Evolutionary conservation across 2,888 invertebrate genomes (phyloP), one percentile per base, ranked within the genome.

Genomic region (Cosmia trapezina): DNA sequence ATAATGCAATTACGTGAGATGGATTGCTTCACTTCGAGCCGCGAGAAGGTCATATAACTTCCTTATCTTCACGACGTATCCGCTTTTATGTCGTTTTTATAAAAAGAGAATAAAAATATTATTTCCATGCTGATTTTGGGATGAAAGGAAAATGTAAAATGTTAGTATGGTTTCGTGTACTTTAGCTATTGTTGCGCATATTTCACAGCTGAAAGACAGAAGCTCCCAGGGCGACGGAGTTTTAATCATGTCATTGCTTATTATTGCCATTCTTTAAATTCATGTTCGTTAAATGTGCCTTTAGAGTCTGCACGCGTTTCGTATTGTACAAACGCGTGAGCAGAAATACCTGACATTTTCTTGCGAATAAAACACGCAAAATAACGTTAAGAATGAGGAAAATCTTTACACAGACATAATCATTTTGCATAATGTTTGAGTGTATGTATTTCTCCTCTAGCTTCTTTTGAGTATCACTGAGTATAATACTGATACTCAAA

Each of bases 1-100:
- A 92, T 93, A 93, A 93, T 92, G 93, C 92, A 93, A 93, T 93
- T 93, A 93, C 92, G 88, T 86, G 91, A 91, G 92, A 93, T 92
- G 91, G 93, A 93, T 93, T 91, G 92, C 90, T 86, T 79, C 87
- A 88, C 89, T 89, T 92, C 88, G 90, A 91, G 89, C 89, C 86
- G 88, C 86, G 89, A 87, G 85, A 83, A 89, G 86, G 86, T 88
- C 88, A 89, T 89, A 91, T 90, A 91, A 90, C 92, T 91, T 88
- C 89, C 91, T 91, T 91, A 92, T 92, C 91, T 90, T 73, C 81
- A 79, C 87, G 83, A 85, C 85, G 78, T 85, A 85, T 85, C 81
- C 81, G 77, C 83, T 90, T 91, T 91, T 91, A 91, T 89, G 90
- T 88, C 88, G 86, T 89, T 89, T 91, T 91, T 91, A 89, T 89